Percentiles rank a stretch among this genome's conserved stretches.
Conservation (phyloP, 1,140 invertebrate species). For the Drosophila oshimai region DNA sequence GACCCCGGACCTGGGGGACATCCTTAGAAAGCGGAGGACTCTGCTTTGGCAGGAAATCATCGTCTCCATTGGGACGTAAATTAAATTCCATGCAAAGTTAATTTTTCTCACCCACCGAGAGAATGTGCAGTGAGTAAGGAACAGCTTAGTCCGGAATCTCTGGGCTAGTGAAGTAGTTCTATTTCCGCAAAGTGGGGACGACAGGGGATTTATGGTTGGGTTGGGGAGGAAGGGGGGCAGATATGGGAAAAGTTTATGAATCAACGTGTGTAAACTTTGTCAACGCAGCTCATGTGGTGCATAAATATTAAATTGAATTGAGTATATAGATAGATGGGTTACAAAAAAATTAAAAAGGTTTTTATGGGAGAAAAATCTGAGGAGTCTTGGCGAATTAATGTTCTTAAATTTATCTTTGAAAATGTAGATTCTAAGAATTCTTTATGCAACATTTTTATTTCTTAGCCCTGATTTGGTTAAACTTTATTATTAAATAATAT, state of each 20-base stretch:
- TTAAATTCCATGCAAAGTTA: constrained; percentile 82
- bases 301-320: constrained; percentile 11
- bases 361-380: not conserved
- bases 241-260: constrained; percentile 29
- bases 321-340: not conserved
- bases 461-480: too few species aligned
- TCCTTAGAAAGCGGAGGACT: not conserved
- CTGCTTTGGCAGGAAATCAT: constrained; percentile 78
- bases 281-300: not conserved
- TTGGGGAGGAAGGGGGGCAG: too few species aligned
- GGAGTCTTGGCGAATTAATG: too few species aligned
- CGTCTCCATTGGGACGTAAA: constrained; percentile 74
- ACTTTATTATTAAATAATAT: too few species aligned
- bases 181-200: constrained; percentile 7
- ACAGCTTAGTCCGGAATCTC: constrained; percentile 21
- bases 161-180: constrained; percentile 13
- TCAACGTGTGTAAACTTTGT: constrained; percentile 21
- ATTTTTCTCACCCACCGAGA: constrained; percentile 47
- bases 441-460: too few species aligned
- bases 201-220: not conserved
- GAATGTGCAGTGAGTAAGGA: not conserved
- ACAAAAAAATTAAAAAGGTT: not conserved
- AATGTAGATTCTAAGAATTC: too few species aligned
- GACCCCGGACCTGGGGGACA: not conserved
- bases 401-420: too few species aligned